phyloP scores from a whole-genome alignment of 2,113 vertebrate genomes.

The Patagioenas fasciata region DNA sequence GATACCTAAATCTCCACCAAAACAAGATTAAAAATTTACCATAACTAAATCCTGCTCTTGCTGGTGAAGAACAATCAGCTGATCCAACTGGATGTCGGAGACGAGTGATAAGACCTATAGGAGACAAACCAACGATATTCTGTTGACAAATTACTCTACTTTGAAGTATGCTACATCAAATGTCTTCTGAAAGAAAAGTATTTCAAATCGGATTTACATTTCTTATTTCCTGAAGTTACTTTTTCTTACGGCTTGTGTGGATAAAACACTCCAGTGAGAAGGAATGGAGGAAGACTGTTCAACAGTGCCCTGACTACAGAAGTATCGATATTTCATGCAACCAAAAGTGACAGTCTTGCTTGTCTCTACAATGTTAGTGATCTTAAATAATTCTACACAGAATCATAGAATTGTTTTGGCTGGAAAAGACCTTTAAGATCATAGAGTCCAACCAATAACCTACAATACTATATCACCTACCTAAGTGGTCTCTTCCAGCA shows the following conservation, averaged over 20 bases:
- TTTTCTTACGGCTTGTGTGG: neutral
- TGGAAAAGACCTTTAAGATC: too few relatives aligned
- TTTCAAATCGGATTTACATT: neutral
- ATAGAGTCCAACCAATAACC: too few relatives aligned
- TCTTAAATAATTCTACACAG: neutral
- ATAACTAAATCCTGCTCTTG: constrained; percentile 79
- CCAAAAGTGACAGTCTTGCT: neutral
- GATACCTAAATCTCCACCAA: neutral
- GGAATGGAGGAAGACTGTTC: neutral
- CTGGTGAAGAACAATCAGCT: constrained; percentile 74
- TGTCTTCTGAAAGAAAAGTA: neutral
- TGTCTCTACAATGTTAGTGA: neutral
- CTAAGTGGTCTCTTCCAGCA: neutral
- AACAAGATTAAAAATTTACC: constrained; percentile 68
- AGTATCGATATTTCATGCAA: neutral
- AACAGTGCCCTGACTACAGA: neutral
- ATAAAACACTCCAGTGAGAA: neutral
- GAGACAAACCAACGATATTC: neutral
- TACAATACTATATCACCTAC: neutral
- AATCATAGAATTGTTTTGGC: too few relatives aligned
- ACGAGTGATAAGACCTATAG: constrained; percentile 81
- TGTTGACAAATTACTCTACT: neutral
- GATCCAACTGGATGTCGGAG: constrained; percentile 80
- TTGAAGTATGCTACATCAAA: fast-evolving
- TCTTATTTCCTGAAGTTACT: neutral